Evolutionary conservation across 2,797 vertebrate species (phyloP), one percentile per base, ranked within the genome.

Genomic region (Microctenopoma steveboyesi): DNA sequence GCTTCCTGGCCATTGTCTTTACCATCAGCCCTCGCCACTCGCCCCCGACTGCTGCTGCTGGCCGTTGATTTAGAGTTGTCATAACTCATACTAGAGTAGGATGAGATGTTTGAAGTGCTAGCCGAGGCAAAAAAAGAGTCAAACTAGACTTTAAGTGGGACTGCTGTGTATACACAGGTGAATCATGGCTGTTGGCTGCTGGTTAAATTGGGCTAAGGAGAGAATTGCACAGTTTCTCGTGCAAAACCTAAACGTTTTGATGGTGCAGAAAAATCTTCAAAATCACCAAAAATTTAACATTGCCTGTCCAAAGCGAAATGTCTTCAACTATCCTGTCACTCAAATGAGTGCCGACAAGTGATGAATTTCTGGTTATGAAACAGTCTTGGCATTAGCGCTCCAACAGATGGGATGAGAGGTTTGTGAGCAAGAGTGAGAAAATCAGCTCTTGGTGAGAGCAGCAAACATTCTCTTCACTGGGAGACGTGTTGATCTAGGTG

Each of bases 11-110:
- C 68, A 46, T 71, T 66, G 79, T 93, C 86, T 74, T 92, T 90
- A 64, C 89, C 84, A 0, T 84, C 58, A 4, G 89, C 68, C 66
- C 90, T 76, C 9, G 90, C 84, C 76, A 87, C 90, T 78, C 88
- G 89, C 50, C 88, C 84, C 49, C 87, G 79, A 66, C 75, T 62
- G 84, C 72, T 93, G 83, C 84, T 88, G 89, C 91, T 89, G 84
- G 91, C 75, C 89, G 63, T 79, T 54, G 90, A 87, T 83, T 84
- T 91, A 37, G 92, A 88, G 91, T 90, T 92, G 63, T 94, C 93
- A 91, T 94, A 94, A 92, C 92, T 95, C 94, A 95, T 95, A 88
- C 76, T 93, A 85, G 65, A 69, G 74, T 81, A 64, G 81, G 75
- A 88, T 78, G 86, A 85, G 70, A 78, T 81, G 27, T 72, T 76